Evolutionary conservation across 2,888 invertebrate species (phyloP), one percentile per base, ranked within the genome.

Genomic region (Cybosia mesomella): DNA sequence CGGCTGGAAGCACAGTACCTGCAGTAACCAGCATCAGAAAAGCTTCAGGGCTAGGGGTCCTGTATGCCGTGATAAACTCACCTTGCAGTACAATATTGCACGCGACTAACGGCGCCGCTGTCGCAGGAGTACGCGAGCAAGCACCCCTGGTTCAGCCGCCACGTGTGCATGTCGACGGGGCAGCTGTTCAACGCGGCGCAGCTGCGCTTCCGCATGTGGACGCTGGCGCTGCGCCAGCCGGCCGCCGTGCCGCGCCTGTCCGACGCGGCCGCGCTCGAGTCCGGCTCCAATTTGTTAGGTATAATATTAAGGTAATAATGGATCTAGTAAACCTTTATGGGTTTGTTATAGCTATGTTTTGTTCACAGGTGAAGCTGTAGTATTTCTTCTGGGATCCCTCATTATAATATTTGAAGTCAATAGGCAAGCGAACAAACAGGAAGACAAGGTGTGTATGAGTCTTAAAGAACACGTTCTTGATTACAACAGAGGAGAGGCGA

Each of bases 241-340:
- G 71, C 63, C 67, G 43, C 54, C n/a, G 54, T 77, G 62, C 78
- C 86, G 58, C 84, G 81, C 55, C 73, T 89, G 58, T 71, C 85
- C 39, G 79, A 83, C 64, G 62, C 62, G 11, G 73, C 73, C 32
- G 84, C 86, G 32, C 73, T 82, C 39, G 75, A 86, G 24, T 62
- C 79, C 66, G 87, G 87, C 71, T 83, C 82, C 7, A 77, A 87
- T 68, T 69, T 89, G n/a, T 77, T 90, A 28, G 89, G 88, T 87
- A 28, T n/a, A n/a, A n/a, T n/a, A n/a, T n/a, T n/a, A n/a, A n/a
- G n/a, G n/a, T n/a, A n/a, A n/a, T 57, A 32, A 66, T 32, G 13
- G 9, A 22, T 34, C 10, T 22, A 9, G 3, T 11, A 24, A 22
- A 11, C 5, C 43, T 4, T 8, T 5, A 43, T n/a, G n/a, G 49